Conservation (phyloP, 2,888 invertebrate genomes). For the Ligdia adustata region DNA sequence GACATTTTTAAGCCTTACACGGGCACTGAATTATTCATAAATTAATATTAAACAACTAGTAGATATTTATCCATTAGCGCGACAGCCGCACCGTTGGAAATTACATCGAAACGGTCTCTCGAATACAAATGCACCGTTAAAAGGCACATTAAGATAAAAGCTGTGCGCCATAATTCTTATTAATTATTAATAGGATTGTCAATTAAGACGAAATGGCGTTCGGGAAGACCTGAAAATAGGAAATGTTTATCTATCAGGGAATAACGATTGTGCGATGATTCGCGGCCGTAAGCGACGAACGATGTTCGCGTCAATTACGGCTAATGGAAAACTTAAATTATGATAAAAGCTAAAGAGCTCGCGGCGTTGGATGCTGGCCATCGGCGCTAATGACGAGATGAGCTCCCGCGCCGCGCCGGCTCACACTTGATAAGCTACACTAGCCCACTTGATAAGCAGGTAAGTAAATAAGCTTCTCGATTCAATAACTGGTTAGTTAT, state of each 20-base stretch:
- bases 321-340: constrained; percentile 84
- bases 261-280: constrained; percentile 74
- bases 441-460: background rate
- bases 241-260: constrained; percentile 78
- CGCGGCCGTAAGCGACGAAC: constrained; percentile 79
- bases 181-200: constrained; percentile 80
- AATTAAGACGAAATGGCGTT: constrained; percentile 72
- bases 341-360: constrained; percentile 79
- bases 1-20: constrained; percentile 43
- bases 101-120: constrained; percentile 73
- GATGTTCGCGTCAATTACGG: constrained; percentile 82
- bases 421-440: background rate
- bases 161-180: constrained; percentile 75
- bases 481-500: background rate
- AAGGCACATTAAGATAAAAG: constrained; percentile 81
- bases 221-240: constrained; percentile 72
- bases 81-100: constrained; percentile 65
- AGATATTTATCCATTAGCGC: constrained; percentile 76
- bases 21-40: constrained; percentile 65
- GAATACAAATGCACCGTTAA: constrained; percentile 76
- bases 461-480: background rate
- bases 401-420: background rate
- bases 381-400: constrained; percentile 43
- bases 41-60: constrained; percentile 67
- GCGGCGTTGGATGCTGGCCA: constrained; percentile 61